phyloP scores from a whole-genome alignment of 2,888 invertebrate genomes.

The Epistrophella euchroma region DNA sequence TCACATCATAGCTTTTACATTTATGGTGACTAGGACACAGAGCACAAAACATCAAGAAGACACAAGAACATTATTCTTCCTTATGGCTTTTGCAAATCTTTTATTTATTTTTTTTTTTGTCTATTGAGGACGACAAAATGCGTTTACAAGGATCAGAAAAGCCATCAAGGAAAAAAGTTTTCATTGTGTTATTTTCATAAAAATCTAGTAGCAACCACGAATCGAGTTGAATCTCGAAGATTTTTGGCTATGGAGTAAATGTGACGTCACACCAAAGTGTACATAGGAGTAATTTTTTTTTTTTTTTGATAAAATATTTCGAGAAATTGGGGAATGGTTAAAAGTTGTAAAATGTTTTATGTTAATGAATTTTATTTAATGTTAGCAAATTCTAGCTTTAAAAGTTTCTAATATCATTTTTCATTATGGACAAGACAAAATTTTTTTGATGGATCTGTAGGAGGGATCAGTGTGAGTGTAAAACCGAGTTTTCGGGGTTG shows the following conservation, averaged over 20 bases:
- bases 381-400: too few species aligned
- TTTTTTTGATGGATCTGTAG: too few species aligned
- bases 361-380: too few species aligned
- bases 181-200: conserved; percentile 45
- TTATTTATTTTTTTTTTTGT: neutral
- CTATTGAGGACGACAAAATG: conserved; percentile 2
- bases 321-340: too few species aligned
- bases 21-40: neutral
- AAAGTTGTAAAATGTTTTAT: neutral
- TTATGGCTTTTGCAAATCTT: neutral
- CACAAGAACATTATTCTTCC: conserved; percentile 58
- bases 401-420: conserved; percentile 45
- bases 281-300: neutral
- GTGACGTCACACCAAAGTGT: neutral
- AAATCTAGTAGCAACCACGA: neutral
- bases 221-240: neutral
- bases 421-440: too few species aligned
- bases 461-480: too few species aligned
- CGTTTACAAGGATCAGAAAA: neutral
- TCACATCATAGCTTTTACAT: too few species aligned
- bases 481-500: too few species aligned
- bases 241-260: neutral
- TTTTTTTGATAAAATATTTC: neutral
- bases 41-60: conserved; percentile 18
- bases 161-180: conserved; percentile 34